Conservation (phyloP, 23 tunicate species). For the Corella eumyota region DNA sequence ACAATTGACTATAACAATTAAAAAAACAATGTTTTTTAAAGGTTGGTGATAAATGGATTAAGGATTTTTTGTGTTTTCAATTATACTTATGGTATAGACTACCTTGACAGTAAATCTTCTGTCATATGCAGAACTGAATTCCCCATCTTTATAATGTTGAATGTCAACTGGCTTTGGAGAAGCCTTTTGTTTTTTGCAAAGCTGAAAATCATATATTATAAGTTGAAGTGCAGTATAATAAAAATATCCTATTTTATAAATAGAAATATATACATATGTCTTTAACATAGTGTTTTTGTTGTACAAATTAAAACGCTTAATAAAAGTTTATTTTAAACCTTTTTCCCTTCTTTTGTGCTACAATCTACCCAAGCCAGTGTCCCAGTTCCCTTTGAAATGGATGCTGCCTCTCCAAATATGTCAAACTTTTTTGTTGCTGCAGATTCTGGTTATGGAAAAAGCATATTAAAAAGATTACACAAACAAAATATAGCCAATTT, state of each 20-base stretch:
- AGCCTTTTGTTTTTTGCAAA: constrained; percentile 86
- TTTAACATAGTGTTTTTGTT: too few relatives aligned
- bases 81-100: background rate
- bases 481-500: too few relatives aligned
- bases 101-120: constrained; percentile 79
- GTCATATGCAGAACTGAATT: constrained; percentile 78
- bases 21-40: background rate
- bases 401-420: constrained; percentile 66
- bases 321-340: too few relatives aligned
- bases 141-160: constrained; percentile 92
- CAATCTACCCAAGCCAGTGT: constrained; percentile 80
- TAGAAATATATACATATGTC: too few relatives aligned
- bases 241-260: too few relatives aligned
- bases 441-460: too few relatives aligned
- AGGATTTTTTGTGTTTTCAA: too few relatives aligned
- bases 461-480: too few relatives aligned
- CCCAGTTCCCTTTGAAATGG: constrained; percentile 61
- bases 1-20: constrained; percentile 44
- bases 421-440: constrained; percentile 28
- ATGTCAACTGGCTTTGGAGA: constrained; percentile 30
- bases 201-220: constrained; percentile 12
- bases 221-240: too few relatives aligned
- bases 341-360: constrained; percentile 79
- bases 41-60: background rate
- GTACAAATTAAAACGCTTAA: too few relatives aligned